Evolutionary conservation across 2,113 vertebrate species (phyloP).

Genomic region (Pithys albifrons): DNA sequence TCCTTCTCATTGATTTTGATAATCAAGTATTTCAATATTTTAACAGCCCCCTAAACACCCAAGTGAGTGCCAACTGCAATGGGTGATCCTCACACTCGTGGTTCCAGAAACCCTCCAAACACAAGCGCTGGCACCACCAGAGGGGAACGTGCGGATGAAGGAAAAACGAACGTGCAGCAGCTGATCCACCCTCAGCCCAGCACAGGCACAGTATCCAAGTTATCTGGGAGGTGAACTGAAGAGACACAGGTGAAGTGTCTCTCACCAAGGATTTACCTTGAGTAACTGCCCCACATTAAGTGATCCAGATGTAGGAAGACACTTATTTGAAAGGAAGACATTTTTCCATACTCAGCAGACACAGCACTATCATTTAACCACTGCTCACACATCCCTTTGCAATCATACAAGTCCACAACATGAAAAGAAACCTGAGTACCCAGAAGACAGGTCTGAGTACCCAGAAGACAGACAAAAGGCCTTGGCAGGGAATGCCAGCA

Average conservation of each 20-base stretch:
- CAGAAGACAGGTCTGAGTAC: neutral
- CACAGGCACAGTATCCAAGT: neutral
- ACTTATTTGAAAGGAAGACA: neutral
- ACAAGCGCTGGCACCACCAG: neutral
- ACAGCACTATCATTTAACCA: neutral
- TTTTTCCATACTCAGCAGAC: neutral
- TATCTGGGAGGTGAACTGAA: neutral
- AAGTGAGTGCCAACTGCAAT: neutral
- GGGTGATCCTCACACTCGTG: neutral
- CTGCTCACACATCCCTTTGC: neutral
- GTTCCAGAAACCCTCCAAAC: neutral
- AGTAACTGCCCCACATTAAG: neutral
- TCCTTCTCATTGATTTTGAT: neutral
- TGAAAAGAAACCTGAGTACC: neutral
- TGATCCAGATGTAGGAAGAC: neutral
- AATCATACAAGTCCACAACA: neutral
- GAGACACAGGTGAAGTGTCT: neutral
- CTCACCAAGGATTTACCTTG: neutral
- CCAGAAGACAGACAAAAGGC: neutral
- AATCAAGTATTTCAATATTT: neutral
- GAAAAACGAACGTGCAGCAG: fast-evolving
- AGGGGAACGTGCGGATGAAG: fast-evolving
- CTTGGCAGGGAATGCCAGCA: neutral
- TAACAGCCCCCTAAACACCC: neutral
- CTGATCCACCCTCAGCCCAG: neutral